Percentiles rank a stretch among this genome's conserved stretches.
Evolutionary conservation across 2,888 invertebrate genomes (phyloP).

Genomic region (Drosophila aldrichi): DNA sequence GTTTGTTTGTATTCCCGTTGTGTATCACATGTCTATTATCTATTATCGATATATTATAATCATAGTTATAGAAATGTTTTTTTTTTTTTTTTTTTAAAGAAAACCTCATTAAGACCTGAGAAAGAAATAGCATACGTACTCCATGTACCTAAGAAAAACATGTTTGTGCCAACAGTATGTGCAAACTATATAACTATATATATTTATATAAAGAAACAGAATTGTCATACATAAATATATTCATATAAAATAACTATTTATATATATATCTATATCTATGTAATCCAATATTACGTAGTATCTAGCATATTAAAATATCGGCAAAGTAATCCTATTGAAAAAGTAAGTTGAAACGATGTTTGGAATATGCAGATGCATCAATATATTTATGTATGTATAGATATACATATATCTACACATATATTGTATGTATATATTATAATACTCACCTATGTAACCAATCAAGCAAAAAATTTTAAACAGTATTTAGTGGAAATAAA

Average conservation of each 20-base stretch:
- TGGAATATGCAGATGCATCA: background rate
- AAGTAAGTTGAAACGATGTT: background rate
- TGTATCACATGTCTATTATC: conserved; percentile 12
- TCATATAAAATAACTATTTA: conserved; percentile 4
- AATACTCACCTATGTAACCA: conserved; percentile 12
- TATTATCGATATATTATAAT: conserved; percentile 8
- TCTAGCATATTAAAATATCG: conserved; percentile 10
- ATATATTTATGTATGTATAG: background rate
- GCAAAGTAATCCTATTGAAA: background rate
- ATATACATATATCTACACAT: background rate
- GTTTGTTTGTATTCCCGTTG: conserved; percentile 2
- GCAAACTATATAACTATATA: conserved; percentile 21
- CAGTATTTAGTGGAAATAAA: conserved; percentile 35
- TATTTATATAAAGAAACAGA: conserved; percentile 11
- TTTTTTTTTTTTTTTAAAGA: conserved; percentile 9
- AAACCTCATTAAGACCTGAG: background rate
- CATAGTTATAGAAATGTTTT: conserved; percentile 1
- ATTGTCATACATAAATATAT: conserved; percentile 11
- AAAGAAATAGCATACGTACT: conserved; percentile 29
- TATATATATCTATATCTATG: conserved; percentile 16
- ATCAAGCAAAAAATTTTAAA: conserved; percentile 13
- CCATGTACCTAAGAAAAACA: conserved; percentile 39
- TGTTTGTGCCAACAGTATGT: conserved; percentile 29
- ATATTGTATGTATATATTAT: conserved; percentile 5
- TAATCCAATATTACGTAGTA: conserved; percentile 25